Conservation (phyloP, 2,888 invertebrate species). For the Dasysyrphus tricinctus region DNA sequence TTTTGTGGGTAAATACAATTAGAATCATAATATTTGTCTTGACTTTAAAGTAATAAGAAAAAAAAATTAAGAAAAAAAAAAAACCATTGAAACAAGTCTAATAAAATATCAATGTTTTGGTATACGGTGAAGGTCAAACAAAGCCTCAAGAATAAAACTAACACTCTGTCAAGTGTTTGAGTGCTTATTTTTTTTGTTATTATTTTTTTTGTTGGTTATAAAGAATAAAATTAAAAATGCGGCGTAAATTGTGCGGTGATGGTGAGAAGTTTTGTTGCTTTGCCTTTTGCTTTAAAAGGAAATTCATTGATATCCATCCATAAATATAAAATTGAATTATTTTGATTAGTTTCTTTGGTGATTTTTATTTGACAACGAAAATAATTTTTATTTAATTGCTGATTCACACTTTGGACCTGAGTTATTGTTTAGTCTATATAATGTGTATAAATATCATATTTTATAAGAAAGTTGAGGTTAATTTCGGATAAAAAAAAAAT, state of each 20-base stretch:
- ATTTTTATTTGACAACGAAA: neutral
- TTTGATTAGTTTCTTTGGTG: neutral
- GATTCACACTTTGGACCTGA: no score
- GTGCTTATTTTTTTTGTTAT: neutral
- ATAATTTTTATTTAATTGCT: neutral
- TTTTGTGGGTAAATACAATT: slow-evolving; percentile 35
- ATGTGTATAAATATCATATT: no score
- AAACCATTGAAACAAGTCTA: slow-evolving; percentile 9
- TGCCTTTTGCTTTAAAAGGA: neutral
- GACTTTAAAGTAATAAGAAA: neutral
- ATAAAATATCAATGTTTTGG: slow-evolving; percentile 26
- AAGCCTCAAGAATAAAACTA: slow-evolving; percentile 17
- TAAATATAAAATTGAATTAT: neutral
- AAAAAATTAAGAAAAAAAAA: neutral
- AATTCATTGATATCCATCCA: slow-evolving; percentile 8
- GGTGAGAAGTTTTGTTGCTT: neutral
- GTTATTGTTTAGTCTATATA: no score
- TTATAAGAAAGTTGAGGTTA: no score
- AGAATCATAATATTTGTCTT: slow-evolving; percentile 35
- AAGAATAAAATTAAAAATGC: slow-evolving; percentile 4
- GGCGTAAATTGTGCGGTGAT: neutral
- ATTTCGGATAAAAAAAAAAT: no score
- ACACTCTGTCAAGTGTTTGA: slow-evolving; percentile 23
- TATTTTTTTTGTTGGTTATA: neutral
- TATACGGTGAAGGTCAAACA: slow-evolving; percentile 25